Base-by-base conservation (phyloP, 1,140 invertebrate genomes). In the Schlechtendalia chinensis region DNA sequence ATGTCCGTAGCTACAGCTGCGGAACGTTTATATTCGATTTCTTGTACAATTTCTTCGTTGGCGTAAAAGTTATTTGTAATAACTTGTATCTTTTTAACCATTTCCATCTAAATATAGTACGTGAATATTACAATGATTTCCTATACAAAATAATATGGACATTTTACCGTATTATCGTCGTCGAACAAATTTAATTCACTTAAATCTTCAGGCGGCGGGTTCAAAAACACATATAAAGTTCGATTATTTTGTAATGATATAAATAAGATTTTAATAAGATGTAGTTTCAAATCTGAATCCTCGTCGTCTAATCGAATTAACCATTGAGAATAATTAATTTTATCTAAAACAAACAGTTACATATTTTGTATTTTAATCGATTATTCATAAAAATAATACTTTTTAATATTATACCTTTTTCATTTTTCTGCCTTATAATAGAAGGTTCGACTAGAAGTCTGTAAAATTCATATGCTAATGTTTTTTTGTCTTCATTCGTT, bases 1-100 rank as follows among this genome's bases (percentile, higher is more conserved):
- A 77, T 22, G 19, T 77, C 32, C 24, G 74, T 39, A 22, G 56
- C 27, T 17, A 77, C 74, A 17, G 74, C 74, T 22, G 56, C 74
- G 10, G 5, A 24, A 39, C 74, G 54, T 45, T 27, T 53, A 17
- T 53, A 24, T 32, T 58, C 19, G 11, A 5, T 22, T 32, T 74
- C 17, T 54, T 74, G 5, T 56, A 10, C 8, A 10, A 29, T 4
- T 12, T 47, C 12, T 10, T 45, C 27, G 5, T 27, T 59, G 0
- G 6, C 24, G 4, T 10, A 22, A 2, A 45, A 10, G 8, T 32
- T 19, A 27, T 59, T 45, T 8, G 39, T 77, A 56, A 16, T 27
- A 19, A 2, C n/a, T 77, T 77, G 72, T 16, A 39, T 19, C 5
- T 24, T 17, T 77, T 24, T 77, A 29, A 77, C 3, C 14, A 45